Base-by-base conservation (phyloP, 2,113 vertebrate species). In the Sisor rabdophorus region DNA sequence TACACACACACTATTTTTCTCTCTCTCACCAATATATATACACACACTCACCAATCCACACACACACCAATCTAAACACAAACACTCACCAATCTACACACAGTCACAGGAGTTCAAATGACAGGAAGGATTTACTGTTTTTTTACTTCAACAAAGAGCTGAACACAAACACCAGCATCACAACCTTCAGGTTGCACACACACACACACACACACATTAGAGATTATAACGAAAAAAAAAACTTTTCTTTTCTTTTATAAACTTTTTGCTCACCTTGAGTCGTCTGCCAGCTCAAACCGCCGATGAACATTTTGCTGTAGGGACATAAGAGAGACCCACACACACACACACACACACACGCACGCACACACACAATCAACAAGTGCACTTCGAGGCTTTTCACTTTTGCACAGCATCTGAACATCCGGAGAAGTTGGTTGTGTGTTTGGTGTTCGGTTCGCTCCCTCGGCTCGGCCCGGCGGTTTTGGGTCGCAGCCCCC, bases 231-330 rank as follows among this genome's bases (percentile, higher is more conserved):
- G 10, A 16, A 13, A 50, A 50, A 50, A 4, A 50, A 50, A 50
- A 2, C 6, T 36, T 36, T 36, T 3, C 6, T 36, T 2, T 36
- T 36, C 32, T 36, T 36, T 19, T n/a, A 53, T 53, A 73, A 13
- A 30, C 11, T 73, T 52, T 36, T 48, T 53, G 24, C 91, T 94
- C 92, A 98, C 95, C 95, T 96, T 97, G 95, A 85, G 95, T 97
- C 61, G 95, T 97, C 86, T 98, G 95, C 95, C 95, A 98, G 88
- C 95, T 97, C 82, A 96, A 92, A 90, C 95, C 95, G 85, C 95
- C 95, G 89, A 96, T 95, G 91, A 98, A 97, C 95, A 98, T 97
- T 92, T 97, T 97, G 89, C 95, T 98, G 88, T 75, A 70, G 75
- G 55, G 87, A 83, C 61, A 64, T 10, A 61, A 22, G 20, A 63